Evolutionary conservation across 2,888 invertebrate genomes (phyloP), one percentile per base, ranked within the genome.

Genomic region (Brachylomia viminalis): DNA sequence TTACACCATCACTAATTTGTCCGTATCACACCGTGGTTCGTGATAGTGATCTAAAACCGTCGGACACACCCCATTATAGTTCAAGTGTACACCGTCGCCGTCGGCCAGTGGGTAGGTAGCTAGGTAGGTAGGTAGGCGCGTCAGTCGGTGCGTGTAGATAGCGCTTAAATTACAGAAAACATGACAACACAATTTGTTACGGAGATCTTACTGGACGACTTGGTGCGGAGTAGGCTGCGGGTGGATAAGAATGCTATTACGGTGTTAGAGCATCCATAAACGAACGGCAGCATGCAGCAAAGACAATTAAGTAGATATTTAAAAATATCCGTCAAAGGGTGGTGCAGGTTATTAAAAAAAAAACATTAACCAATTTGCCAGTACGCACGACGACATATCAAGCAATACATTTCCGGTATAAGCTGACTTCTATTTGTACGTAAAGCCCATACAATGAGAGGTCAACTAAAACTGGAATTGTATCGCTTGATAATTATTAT

Each of bases 111-210:
- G 76, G 73, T 23, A 49, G 80, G 79, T n/a, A n/a, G n/a, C n/a
- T n/a, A n/a, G n/a, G 62, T 27, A 58, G 76, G 73, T 23, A 49
- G 80, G 77, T 3, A 77, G 68, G 67, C 58, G 45, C 73, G 72
- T 72, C 79, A 77, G 69, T 49, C 72, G 67, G 71, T 79, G 86
- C 87, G 81, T 83, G 83, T 82, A 90, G 92, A 92, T 93, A 92
- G 89, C 89, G 88, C 85, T 89, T 89, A 92, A 93, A 94, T 94
- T 93, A 94, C 92, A 92, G 89, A 91, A 92, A 92, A 93, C 95
- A 94, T 94, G 95, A 94, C 94, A 91, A 88, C 88, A 93, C 94
- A 91, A 94, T 95, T 95, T 95, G 94, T 94, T 94, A 92, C 82
- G 82, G 88, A 90, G 88, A 85, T 85, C 87, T 87, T 75, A 86